phyloP scores from a whole-genome alignment of 2,888 invertebrate genomes.

The Syritta pipiens region DNA sequence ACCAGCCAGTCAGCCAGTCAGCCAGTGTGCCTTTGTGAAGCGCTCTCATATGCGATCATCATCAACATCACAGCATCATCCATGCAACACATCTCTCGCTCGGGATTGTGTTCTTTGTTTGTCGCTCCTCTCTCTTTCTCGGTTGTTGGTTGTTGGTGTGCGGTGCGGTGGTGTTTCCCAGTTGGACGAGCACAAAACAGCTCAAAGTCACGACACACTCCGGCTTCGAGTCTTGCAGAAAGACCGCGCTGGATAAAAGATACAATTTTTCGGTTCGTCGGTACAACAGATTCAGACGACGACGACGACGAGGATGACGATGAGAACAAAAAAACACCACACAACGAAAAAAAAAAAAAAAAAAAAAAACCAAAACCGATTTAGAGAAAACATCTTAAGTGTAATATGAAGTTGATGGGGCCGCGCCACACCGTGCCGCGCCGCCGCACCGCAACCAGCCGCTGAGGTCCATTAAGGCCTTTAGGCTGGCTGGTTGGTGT shows the following conservation, averaged over 20 bases:
- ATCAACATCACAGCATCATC: conserved; percentile 62
- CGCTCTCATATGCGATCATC: conserved; percentile 69
- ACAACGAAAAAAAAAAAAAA: neutral
- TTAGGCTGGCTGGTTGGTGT: conserved; percentile 3
- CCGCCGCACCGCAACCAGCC: no score
- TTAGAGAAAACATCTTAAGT: conserved; percentile 66
- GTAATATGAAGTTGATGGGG: conserved; percentile 69
- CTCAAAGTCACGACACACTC: conserved; percentile 68
- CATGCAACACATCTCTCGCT: conserved; percentile 36
- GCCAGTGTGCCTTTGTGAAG: conserved; percentile 27
- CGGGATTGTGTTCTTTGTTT: conserved; percentile 45
- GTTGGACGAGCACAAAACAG: conserved; percentile 59
- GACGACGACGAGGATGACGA: neutral
- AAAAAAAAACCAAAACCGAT: conserved; percentile 25
- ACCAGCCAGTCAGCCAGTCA: no score
- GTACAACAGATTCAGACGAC: conserved; percentile 28
- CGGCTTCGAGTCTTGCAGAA: conserved; percentile 17
- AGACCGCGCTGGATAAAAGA: conserved; percentile 6
- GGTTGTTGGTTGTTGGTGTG: conserved; percentile 14
- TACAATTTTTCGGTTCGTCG: conserved; percentile 60
- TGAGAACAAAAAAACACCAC: conserved; percentile 5
- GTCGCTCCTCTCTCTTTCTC: conserved; percentile 25
- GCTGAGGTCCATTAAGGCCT: conserved; percentile 1
- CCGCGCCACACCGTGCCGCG: conserved; percentile 21
- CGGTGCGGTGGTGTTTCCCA: conserved; percentile 49